Base-by-base conservation (phyloP, 2,113 vertebrate genomes). In the Tragelaphus buxtoni region DNA sequence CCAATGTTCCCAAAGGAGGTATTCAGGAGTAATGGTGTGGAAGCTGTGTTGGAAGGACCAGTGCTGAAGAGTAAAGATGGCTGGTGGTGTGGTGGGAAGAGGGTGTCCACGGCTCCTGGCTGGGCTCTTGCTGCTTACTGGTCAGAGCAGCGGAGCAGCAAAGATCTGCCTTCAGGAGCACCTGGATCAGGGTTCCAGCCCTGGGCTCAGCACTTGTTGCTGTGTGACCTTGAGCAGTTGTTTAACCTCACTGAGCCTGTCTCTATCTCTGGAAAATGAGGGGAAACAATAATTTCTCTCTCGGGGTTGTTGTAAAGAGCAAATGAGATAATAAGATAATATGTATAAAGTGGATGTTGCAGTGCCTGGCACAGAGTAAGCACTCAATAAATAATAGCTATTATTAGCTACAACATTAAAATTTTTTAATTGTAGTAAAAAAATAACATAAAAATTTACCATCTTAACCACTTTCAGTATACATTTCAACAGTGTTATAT, bases 141-240 rank as follows among this genome's bases (percentile, higher is more conserved):
- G 32, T 17, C 9, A 32, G 42, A 0, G 26, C 8, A 28, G 51
- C 3, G 2, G 24, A n/a, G n/a, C n/a, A n/a, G n/a, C n/a, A n/a
- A n/a, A n/a, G n/a, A n/a, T n/a, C n/a, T n/a, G n/a, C n/a, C n/a
- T n/a, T n/a, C 93, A 61, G 82, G 35, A 35, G 2, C 30, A 26
- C 47, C 24, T 6, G 12, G 32, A 7, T 45, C 47, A 12, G 42
- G 45, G 58, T 24, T 24, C 30, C 7, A 56, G 51, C 45, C 58
- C 47, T 1, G 28, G 56, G 58, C n/a, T 55, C 13, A 13, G 65
- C 12, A 4, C 84, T 77, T 42, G 80, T 7, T 80, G n/a, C 69
- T 58, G 7, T 53, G 77, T 32, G 58, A 87, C 49, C 42, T 32
- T 58, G 16, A 14, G 45, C 20, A 32, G 32, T 35, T 26, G 35